A percentile compares a stretch with the other conserved stretches of the same genome.
Conservation (phyloP, 1,140 invertebrate genomes). For the Cyrtorhinus lividipennis region DNA sequence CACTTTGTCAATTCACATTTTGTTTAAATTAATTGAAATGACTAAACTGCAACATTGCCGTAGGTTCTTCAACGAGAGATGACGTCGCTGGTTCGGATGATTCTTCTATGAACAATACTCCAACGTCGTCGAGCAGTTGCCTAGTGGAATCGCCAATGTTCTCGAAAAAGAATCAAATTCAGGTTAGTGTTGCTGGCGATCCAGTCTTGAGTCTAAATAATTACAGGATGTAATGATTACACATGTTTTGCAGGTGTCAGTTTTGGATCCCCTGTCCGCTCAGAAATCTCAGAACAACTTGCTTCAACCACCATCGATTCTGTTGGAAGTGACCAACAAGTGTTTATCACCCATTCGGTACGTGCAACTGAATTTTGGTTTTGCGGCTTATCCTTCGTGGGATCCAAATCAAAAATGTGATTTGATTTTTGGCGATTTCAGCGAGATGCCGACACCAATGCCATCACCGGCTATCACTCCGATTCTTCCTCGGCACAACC, state of each 20-base stretch:
- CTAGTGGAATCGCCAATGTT: constrained; percentile 38
- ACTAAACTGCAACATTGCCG: too few species aligned
- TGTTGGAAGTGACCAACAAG: constrained; percentile 56
- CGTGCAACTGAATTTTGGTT: not conserved
- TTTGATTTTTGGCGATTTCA: not conserved
- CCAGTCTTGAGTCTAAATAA: not conserved
- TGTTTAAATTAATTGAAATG: too few species aligned
- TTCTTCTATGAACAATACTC: constrained; percentile 41
- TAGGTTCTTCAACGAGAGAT: constrained; percentile 49
- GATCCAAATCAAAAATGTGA: too few species aligned
- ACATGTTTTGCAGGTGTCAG: constrained; percentile 47
- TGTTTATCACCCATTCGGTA: constrained; percentile 49
- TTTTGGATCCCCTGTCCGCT: constrained; percentile 46
- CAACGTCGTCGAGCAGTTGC: constrained; percentile 36
- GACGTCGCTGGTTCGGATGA: constrained; percentile 47
- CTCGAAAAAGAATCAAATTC: constrained; percentile 24
- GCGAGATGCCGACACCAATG: constrained; percentile 52
- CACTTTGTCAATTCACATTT: too few species aligned
- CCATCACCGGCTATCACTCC: constrained; percentile 50
- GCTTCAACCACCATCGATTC: constrained; percentile 48
- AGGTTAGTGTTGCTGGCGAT: constrained; percentile 18
- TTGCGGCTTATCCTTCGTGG: too few species aligned
- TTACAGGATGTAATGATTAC: too few species aligned
- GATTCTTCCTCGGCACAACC: constrained; percentile 33
- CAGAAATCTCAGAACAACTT: constrained; percentile 39